phyloP scores from a whole-genome alignment of 2,113 vertebrate species.

The Oxyruncus cristatus region DNA sequence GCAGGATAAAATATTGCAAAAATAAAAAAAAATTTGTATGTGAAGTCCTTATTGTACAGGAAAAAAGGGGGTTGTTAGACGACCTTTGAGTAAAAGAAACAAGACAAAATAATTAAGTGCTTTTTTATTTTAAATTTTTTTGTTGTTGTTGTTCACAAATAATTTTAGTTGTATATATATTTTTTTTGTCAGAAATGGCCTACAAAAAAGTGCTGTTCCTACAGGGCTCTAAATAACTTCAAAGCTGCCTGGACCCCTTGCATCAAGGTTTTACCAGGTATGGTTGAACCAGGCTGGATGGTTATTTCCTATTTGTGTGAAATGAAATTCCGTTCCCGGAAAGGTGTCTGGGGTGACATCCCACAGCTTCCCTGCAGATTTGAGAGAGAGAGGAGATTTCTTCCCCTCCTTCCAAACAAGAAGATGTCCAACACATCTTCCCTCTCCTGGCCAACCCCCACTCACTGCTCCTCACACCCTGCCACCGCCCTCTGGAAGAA shows the following conservation, averaged over 20 bases:
- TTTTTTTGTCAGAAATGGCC: slow-evolving; percentile 81
- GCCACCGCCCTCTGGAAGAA: slow-evolving; percentile 13
- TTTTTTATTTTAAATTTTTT: slow-evolving; percentile 77
- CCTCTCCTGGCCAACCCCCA: not conserved
- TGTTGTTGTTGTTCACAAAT: slow-evolving; percentile 61
- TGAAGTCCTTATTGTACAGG: slow-evolving; percentile 91
- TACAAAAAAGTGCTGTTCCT: slow-evolving; percentile 72
- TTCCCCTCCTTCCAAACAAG: not conserved
- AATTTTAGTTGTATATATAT: slow-evolving; percentile 85
- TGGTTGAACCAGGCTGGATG: slow-evolving; percentile 65
- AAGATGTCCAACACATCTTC: not conserved
- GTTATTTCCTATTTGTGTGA: slow-evolving; percentile 52
- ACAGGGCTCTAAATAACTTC: slow-evolving; percentile 69
- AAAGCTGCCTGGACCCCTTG: slow-evolving; percentile 72
- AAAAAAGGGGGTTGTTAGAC: slow-evolving; percentile 83
- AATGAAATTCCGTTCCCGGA: slow-evolving; percentile 57
- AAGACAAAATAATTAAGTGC: slow-evolving; percentile 74
- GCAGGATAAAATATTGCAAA: slow-evolving; percentile 89
- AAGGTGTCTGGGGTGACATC: slow-evolving; percentile 59
- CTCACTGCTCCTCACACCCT: not conserved
- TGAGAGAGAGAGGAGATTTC: slow-evolving; percentile 46
- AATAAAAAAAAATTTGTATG: slow-evolving; percentile 86
- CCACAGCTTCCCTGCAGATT: slow-evolving; percentile 44
- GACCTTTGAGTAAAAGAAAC: slow-evolving; percentile 84
- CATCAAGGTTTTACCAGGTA: slow-evolving; percentile 74